Conservation (phyloP, 1,140 invertebrate genomes). For the Nixonia krombeini region DNA sequence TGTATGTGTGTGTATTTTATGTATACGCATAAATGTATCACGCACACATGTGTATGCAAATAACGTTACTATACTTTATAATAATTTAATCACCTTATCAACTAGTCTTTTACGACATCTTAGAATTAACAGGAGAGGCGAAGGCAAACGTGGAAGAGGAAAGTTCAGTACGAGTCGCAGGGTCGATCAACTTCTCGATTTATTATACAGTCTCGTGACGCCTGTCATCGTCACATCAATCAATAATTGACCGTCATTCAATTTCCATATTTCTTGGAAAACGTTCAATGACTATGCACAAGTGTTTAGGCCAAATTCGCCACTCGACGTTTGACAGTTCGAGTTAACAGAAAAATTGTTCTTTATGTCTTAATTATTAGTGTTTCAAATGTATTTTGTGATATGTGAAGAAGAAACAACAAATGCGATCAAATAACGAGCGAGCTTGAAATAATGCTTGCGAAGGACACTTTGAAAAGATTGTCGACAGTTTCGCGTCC, state of each 20-base stretch:
- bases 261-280: too few species aligned
- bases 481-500: constrained; percentile 35
- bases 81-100: constrained; percentile 3
- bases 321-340: constrained; percentile 39
- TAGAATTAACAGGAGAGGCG: constrained; percentile 37
- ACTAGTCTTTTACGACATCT: constrained; percentile 10
- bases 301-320: constrained; percentile 40
- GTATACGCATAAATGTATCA: not conserved
- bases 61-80: constrained; percentile 13
- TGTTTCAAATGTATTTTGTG: not conserved
- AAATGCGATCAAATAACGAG: too few species aligned
- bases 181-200: not conserved
- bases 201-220: not conserved
- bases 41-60: constrained; percentile 2
- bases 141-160: constrained; percentile 44
- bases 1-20: not conserved
- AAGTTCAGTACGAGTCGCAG: constrained; percentile 33
- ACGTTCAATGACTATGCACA: too few species aligned
- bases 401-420: constrained; percentile 12
- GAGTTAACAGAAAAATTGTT: too few species aligned
- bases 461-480: constrained; percentile 39
- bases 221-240: constrained; percentile 12
- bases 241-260: constrained; percentile 56
- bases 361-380: too few species aligned
- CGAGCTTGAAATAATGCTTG: not conserved